phyloP scores from a whole-genome alignment of 2,113 vertebrate genomes.

The Paramormyrops kingsleyae region DNA sequence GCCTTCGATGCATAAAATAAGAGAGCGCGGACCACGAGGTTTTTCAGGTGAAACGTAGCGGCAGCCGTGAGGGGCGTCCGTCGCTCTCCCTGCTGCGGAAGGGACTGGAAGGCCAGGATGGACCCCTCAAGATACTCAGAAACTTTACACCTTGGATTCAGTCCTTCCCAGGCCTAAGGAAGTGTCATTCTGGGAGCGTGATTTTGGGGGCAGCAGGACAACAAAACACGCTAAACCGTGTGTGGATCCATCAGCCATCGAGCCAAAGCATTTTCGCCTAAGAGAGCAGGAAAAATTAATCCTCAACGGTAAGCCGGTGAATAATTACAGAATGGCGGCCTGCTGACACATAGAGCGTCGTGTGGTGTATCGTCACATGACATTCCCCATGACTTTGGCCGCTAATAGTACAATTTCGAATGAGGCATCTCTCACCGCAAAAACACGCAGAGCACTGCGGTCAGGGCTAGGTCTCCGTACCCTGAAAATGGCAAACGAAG shows the following conservation, averaged over 20 bases:
- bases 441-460: neutral
- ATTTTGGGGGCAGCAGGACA: neutral
- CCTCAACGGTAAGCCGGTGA: conserved; percentile 24
- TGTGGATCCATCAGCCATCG: conserved; percentile 27
- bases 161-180: neutral
- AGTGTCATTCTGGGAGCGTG: neutral
- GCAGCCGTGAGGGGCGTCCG: conserved; percentile 13
- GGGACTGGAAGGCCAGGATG: neutral
- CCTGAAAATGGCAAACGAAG: neutral
- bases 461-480: neutral
- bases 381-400: neutral
- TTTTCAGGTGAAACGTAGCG: conserved; percentile 55
- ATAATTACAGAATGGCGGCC: conserved; percentile 31
- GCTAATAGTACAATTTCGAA: neutral
- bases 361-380: neutral
- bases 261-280: conserved; percentile 25
- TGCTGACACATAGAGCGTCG: conserved; percentile 2
- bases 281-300: conserved; percentile 30
- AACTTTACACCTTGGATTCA: neutral
- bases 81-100: neutral
- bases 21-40: conserved; percentile 44
- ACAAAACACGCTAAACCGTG: conserved; percentile 6
- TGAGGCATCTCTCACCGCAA: neutral
- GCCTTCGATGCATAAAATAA: conserved; percentile 46
- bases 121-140: neutral